Percentiles rank a stretch among this genome's conserved stretches.
phyloP scores from a whole-genome alignment of 2,888 invertebrate genomes.

The Bibio marci region DNA sequence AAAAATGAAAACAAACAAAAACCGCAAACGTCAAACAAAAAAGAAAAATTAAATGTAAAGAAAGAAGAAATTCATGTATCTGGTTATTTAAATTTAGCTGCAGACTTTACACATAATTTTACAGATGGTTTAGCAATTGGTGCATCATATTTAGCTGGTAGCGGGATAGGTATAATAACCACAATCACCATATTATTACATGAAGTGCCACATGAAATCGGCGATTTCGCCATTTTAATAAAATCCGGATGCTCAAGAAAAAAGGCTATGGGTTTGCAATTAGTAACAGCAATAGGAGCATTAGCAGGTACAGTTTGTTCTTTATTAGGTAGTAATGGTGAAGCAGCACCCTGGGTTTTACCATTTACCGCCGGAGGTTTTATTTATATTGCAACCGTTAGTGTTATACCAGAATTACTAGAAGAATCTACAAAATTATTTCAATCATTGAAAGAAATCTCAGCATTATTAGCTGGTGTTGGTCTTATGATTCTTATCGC shows the following conservation, averaged over 20 bases:
- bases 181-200: constrained; percentile 92
- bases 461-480: constrained; percentile 76
- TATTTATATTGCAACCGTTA: constrained; percentile 98
- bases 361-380: constrained; percentile 99
- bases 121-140: constrained; percentile 99
- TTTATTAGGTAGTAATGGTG: constrained; percentile 56
- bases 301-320: constrained; percentile 83
- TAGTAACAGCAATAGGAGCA: constrained; percentile 90
- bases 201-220: constrained; percentile 99
- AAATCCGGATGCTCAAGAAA: constrained; percentile 88
- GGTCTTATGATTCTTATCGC: constrained; percentile 93
- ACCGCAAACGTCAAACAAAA: constrained; percentile 23
- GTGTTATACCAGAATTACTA: constrained; percentile 92
- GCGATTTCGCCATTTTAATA: constrained; percentile 96
- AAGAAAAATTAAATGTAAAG: constrained; percentile 25
- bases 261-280: constrained; percentile 89
- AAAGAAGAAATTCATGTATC: constrained; percentile 54
- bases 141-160: constrained; percentile 88
- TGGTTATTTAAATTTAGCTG: constrained; percentile 88
- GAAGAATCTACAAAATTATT: constrained; percentile 71
- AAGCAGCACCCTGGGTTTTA: constrained; percentile 71
- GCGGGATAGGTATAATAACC: constrained; percentile 72
- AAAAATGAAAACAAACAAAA: constrained; percentile 17
- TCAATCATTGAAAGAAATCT: constrained; percentile 82
- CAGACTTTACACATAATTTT: constrained; percentile 97